These are phyloP conservation scores for Holothuria glaberrima DNA, from an alignment of 35 echinoderm and acorn worm species.

Conservation along the genomic window DNA sequence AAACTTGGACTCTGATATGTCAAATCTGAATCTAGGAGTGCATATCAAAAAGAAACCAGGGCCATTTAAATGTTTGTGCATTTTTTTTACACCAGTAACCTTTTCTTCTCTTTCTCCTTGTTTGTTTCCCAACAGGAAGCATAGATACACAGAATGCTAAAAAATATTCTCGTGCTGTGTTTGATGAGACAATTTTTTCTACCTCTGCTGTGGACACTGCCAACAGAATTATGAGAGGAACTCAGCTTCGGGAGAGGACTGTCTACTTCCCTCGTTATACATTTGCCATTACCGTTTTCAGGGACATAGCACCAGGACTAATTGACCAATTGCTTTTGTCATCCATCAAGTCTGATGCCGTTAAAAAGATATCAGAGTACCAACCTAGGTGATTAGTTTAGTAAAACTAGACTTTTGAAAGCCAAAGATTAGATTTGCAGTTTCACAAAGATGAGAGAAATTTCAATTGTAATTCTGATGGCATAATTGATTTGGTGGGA, in stretches of 20 bases:
- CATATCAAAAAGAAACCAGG: too few species aligned
- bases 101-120: conserved; percentile 21
- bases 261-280: conserved; percentile 43
- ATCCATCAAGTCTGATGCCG: conserved; percentile 32
- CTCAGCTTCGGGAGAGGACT: conserved; percentile 12
- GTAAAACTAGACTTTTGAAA: too few species aligned
- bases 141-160: conserved; percentile 80
- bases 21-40: too few species aligned
- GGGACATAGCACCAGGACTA: conserved; percentile 39
- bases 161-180: conserved; percentile 40
- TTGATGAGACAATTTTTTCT: conserved; percentile 33
- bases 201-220: conserved; percentile 56
- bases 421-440: too few species aligned
- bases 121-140: conserved; percentile 51
- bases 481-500: too few species aligned
- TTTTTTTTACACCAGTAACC: not conserved
- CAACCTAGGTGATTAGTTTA: not conserved
- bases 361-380: not conserved
- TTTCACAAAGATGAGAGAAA: too few species aligned
- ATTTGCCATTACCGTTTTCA: not conserved
- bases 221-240: conserved; percentile 52
- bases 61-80: too few species aligned
- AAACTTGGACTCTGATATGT: too few species aligned
- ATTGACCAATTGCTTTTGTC: conserved; percentile 10
- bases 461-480: too few species aligned